Percentiles rank a stretch among this genome's conserved stretches.
phyloP scores from a whole-genome alignment of 2,797 vertebrate genomes.

The Anabacerthia variegaticeps region DNA sequence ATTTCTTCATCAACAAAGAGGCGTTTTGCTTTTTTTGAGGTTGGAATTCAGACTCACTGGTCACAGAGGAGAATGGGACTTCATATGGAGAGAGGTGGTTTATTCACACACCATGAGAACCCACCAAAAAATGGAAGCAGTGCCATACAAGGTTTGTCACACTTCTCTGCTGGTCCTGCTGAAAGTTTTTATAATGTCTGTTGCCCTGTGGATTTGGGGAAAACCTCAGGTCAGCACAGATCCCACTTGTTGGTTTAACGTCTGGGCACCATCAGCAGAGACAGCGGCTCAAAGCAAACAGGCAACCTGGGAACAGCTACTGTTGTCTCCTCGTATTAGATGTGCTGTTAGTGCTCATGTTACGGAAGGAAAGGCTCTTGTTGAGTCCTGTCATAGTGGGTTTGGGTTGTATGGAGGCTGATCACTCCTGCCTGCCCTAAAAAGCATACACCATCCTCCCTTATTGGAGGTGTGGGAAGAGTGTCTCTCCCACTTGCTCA shows the following conservation, averaged over 20 bases:
- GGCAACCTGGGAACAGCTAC: not conserved
- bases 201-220: not conserved
- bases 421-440: conserved; percentile 19
- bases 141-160: not conserved
- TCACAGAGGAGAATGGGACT: not conserved
- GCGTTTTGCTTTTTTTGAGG: not conserved
- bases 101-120: not conserved
- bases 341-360: not conserved
- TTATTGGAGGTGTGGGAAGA: not conserved
- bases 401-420: not conserved
- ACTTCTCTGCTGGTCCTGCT: not conserved
- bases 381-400: not conserved
- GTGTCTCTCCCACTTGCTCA: conserved; percentile 28
- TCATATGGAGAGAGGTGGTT: not conserved
- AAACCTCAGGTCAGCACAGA: not conserved
- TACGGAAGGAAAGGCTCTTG: not conserved
- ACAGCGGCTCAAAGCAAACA: conserved; percentile 7
- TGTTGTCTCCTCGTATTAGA: not conserved
- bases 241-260: conserved; percentile 2
- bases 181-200: not conserved
- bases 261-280: not conserved
- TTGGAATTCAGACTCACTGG: not conserved
- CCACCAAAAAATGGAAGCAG: not conserved
- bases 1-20: not conserved
- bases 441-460: not conserved